Conservation (phyloP, 1,140 invertebrate species). For the Lethrus apterus region DNA sequence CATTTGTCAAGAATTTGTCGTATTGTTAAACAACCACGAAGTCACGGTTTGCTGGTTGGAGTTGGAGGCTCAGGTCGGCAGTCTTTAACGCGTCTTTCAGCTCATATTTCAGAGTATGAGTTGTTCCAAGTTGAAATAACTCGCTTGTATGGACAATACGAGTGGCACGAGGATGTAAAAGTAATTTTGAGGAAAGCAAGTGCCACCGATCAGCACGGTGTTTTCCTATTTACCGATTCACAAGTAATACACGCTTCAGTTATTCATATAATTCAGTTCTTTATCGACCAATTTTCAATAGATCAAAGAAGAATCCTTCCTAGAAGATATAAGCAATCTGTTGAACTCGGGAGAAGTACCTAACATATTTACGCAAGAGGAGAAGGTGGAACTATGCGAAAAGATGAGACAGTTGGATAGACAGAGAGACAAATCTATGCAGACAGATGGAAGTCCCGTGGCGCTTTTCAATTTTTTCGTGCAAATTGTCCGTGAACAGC, state of each 20-base stretch:
- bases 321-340: constrained; percentile 92
- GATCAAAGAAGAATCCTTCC: constrained; percentile 89
- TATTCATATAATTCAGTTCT: neutral
- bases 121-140: constrained; percentile 88
- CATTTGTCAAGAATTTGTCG: constrained; percentile 87
- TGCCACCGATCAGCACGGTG: constrained; percentile 75
- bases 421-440: constrained; percentile 79
- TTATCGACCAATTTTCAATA: constrained; percentile 33
- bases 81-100: constrained; percentile 79
- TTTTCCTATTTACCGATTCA: constrained; percentile 65
- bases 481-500: constrained; percentile 79
- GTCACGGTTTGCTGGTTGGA: constrained; percentile 78
- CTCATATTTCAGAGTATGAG: constrained; percentile 91
- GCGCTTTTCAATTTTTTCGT: constrained; percentile 93
- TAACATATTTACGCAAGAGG: constrained; percentile 81
- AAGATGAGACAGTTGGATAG: constrained; percentile 89
- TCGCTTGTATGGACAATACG: constrained; percentile 70
- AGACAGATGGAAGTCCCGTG: constrained; percentile 85
- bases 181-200: constrained; percentile 71
- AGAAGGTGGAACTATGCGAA: constrained; percentile 88
- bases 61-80: constrained; percentile 89
- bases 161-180: constrained; percentile 91
- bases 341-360: constrained; percentile 91
- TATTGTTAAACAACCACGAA: constrained; percentile 84
- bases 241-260: constrained; percentile 19